These are phyloP conservation scores for Actinernus sp. DNA, from an alignment of 92 coral and sea anemone species.

Conservation along the genomic window DNA sequence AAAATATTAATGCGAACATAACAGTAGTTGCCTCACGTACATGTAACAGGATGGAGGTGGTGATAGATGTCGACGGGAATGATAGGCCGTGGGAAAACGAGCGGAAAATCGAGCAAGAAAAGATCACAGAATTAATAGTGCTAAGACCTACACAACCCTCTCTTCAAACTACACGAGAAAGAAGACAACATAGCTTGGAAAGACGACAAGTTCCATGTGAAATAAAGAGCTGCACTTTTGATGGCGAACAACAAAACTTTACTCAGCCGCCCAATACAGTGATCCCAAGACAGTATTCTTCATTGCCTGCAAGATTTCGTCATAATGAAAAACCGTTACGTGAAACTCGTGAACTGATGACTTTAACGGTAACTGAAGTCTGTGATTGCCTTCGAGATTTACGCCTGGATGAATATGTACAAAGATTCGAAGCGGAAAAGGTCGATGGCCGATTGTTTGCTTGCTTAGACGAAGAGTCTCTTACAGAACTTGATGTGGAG, in stretches of 20 bases:
- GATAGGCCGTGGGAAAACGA: background rate
- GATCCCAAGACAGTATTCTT: background rate
- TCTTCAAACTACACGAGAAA: background rate
- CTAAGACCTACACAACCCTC: background rate
- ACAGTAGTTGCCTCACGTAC: too few species aligned
- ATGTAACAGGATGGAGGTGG: background rate
- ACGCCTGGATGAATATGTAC: background rate
- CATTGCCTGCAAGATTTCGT: background rate
- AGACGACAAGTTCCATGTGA: background rate
- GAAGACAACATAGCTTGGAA: background rate
- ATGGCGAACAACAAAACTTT: background rate
- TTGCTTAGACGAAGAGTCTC: background rate
- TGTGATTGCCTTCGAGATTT: background rate
- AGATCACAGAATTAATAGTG: background rate
- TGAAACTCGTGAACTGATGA: background rate
- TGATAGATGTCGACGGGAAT: background rate
- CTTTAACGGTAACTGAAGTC: background rate
- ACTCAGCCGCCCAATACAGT: background rate
- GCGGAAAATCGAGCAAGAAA: background rate
- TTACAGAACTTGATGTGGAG: background rate
- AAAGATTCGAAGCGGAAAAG: background rate
- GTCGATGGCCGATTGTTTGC: background rate
- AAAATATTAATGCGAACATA: too few species aligned
- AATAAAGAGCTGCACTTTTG: background rate
- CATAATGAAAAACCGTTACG: background rate